Evolutionary conservation across 1,140 invertebrate species (phyloP), one percentile per base, ranked within the genome.

Genomic region (Anadara kagoshimensis): DNA sequence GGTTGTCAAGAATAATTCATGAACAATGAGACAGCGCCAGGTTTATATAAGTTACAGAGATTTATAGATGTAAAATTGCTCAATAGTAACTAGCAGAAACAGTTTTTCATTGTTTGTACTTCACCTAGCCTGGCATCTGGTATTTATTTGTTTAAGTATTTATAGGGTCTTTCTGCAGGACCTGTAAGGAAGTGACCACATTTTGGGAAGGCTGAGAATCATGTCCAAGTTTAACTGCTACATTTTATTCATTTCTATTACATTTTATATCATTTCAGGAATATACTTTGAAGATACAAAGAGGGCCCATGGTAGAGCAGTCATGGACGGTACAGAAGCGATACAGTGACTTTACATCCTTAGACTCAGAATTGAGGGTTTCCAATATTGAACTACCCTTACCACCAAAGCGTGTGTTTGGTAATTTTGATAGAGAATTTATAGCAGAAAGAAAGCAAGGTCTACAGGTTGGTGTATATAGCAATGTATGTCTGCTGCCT

Each of bases 401-500:
- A 73, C 96, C 96, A 76, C 94, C 95, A 79, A 97, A 97, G 89
- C 95, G 93, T 90, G 92, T 95, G 84, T 95, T 97, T 91, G 95
- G 95, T 82, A 97, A 97, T 85, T 95, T 96, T 93, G 94, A 95
- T 85, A 93, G 94, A 87, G 94, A 96, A 78, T 97, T 97, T 90
- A 93, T 97, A 91, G 94, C 94, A 90, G 94, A 95, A 89, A 92
- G 96, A 89, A 94, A 95, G 91, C 90, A 93, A 88, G 94, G 93
- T 73, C 91, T 97, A 86, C 95, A 97, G 92, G 94, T 95, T 44
- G 58, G 45, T 61, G n/a, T n/a, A n/a, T n/a, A n/a, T 8, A 45
- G 18, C 16, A 0, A 43, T 36, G 7, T 36, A 7, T 36, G 29
- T 36, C 29, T 36, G 2, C 7, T 36, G 7, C 7, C 7, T 36